These are phyloP conservation scores for Pristionchus maxplancki DNA, from an alignment of 2,888 invertebrate species.

Conservation along the genomic window DNA sequence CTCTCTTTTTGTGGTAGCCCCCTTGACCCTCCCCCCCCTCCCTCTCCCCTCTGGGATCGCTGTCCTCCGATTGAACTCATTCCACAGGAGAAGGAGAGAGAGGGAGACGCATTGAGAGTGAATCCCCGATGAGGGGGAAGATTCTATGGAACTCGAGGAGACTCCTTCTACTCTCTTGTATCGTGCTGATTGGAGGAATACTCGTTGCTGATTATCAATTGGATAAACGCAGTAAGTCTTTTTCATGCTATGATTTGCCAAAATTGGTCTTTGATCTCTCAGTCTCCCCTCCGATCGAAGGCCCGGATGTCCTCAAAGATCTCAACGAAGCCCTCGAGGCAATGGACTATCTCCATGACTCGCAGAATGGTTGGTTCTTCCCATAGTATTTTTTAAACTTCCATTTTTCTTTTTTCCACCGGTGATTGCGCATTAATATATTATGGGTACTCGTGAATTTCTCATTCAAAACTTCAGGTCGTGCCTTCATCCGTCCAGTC, in stretches of 20 bases:
- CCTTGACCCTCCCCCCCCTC: constrained; percentile 5
- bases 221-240: background rate
- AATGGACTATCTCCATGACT: constrained; percentile 59
- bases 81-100: constrained; percentile 11
- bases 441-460: background rate
- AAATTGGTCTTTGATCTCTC: constrained; percentile 6
- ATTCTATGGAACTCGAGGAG: constrained; percentile 13
- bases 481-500: constrained; percentile 60
- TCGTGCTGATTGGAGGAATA: constrained; percentile 20
- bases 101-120: background rate
- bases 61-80: constrained; percentile 38
- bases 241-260: background rate
- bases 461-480: background rate
- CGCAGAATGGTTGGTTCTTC: constrained; percentile 55
- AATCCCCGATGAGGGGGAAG: constrained; percentile 2
- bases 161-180: background rate
- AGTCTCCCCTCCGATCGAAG: background rate
- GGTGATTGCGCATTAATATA: no score
- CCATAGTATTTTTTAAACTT: no score
- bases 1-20: background rate
- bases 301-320: constrained; percentile 16
- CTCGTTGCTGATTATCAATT: background rate
- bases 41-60: constrained; percentile 27
- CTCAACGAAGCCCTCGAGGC: constrained; percentile 56
- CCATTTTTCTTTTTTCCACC: no score